Evolutionary conservation across 2,888 invertebrate genomes (phyloP).

Genomic region (Anorthoa munda): DNA sequence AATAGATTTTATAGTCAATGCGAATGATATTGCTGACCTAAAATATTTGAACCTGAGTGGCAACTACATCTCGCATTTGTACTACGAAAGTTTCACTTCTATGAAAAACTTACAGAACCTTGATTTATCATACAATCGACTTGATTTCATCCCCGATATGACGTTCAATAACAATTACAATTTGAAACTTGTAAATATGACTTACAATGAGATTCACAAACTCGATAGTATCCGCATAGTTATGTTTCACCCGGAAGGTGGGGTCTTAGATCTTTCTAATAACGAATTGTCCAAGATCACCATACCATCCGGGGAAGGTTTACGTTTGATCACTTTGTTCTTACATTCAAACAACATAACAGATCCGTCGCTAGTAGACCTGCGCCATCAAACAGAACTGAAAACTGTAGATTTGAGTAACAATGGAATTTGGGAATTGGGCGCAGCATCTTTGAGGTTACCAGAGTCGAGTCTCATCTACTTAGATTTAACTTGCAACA

Average conservation of each 20-base stretch:
- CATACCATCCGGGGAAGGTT: constrained; percentile 78
- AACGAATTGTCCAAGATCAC: constrained; percentile 77
- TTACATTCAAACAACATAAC: constrained; percentile 82
- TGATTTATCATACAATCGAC: constrained; percentile 82
- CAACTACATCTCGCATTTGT: constrained; percentile 77
- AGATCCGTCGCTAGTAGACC: constrained; percentile 74
- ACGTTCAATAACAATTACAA: constrained; percentile 77
- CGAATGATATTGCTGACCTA: constrained; percentile 76
- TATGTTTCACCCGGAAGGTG: constrained; percentile 82
- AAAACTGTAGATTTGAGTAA: constrained; percentile 77
- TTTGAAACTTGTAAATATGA: constrained; percentile 81
- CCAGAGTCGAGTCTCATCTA: constrained; percentile 71
- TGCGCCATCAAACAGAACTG: constrained; percentile 77
- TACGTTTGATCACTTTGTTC: constrained; percentile 74
- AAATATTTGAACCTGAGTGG: constrained; percentile 82
- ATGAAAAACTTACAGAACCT: constrained; percentile 83
- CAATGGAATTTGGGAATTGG: constrained; percentile 77
- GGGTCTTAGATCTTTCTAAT: constrained; percentile 83
- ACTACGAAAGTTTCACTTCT: constrained; percentile 78
- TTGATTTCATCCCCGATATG: constrained; percentile 79
- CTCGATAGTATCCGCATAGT: constrained; percentile 76
- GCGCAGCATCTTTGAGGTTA: constrained; percentile 76
- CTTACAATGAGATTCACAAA: constrained; percentile 76
- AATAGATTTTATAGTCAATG: constrained; percentile 76
- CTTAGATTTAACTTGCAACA: constrained; percentile 80